Base-by-base conservation (phyloP, 1,140 invertebrate genomes). In the Cryptotermes secundus region DNA sequence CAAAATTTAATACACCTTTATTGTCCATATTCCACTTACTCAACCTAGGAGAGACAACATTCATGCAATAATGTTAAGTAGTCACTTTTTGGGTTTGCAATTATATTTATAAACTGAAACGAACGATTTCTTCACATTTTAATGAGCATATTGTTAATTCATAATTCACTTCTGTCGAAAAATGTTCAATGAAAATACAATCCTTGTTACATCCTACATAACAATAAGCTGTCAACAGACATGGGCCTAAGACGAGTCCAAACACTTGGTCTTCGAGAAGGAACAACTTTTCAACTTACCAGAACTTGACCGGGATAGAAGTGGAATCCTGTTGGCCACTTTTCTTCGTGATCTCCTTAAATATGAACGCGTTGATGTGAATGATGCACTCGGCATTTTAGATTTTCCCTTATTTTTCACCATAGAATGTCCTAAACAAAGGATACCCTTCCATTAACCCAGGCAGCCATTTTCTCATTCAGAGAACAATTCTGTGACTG, bases 321-420 rank as follows among this genome's bases (percentile, higher is more conserved):
- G 91, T 85, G 95, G 95, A 89, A 96, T 95, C 88, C 95, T 93
- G 91, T 95, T 95, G 88, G 93, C 94, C 89, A 94, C 95, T 95
- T 96, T 96, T 92, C 95, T 94, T 89, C 95, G 92, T 87, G 95
- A 96, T 91, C 95, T 93, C 89, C 95, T 93, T 87, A 96, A 94
- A 92, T 96, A 96, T 91, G 95, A 95, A 91, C 95, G 93, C 89
- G 95, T 95, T 90, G 95, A 95, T 88, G 95, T 95, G 91, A 96
- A 96, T 89, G 95, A 96, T 90, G 95, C 95, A 92, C 95, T 96
- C 92, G 96, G 96, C 96, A 96, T 96, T 92, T 94, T 96, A 86
- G 34, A 45, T 81, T 81, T 85, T 82, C 79, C 81, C 85, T 36
- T 65, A 31, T 80, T 34, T 80, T 80, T 85, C 49, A 82, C 42